Evolutionary conservation across 2,797 vertebrate genomes (phyloP), one percentile per base, ranked within the genome.

Genomic region (Bucorvus abyssinicus): DNA sequence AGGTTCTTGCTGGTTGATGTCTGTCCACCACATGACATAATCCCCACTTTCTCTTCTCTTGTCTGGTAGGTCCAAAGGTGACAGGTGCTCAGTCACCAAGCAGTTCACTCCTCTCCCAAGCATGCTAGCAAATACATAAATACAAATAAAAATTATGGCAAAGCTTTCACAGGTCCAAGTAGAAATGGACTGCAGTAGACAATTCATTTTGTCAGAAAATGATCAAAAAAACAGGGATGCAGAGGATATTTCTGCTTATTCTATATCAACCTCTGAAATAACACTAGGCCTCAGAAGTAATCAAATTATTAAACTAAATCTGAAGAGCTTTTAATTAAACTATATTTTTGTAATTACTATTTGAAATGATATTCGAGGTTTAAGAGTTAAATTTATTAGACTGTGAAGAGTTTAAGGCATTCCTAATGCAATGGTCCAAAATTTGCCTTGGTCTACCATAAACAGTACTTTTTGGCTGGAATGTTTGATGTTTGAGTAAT

Each of bases 311-410:
- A 79, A 92, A 92, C 18, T 20, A 30, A 84, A 79, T 40, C 40
- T 47, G 49, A 82, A 70, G 47, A 63, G 32, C 22, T 70, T 94
- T 95, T 84, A 84, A 91, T 76, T 94, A 67, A 86, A 59, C 17
- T 53, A 6, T 44, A 27, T 60, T 73, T 73, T 67, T 82, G 18
- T 57, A 77, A 89, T 53, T 94, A 84, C 30, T 71, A 87, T 61
- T 57, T 94, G 24, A 94, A 93, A 85, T 78, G 61, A 49, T 34
- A 27, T 83, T 81, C 4, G 24, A 89, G 21, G 29, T 75, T 95
- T 93, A 95, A 89, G 64, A 83, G 86, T 95, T 92, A 90, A 85
- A 94, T 87, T 89, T 94, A 93, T 95, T 89, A 94, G 47, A 85
- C 57, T 89, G 64, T 67, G 60, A 93, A 87, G 87, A 85, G 52